Conservation (phyloP, 2,888 invertebrate genomes). For the Andrena minutula region DNA sequence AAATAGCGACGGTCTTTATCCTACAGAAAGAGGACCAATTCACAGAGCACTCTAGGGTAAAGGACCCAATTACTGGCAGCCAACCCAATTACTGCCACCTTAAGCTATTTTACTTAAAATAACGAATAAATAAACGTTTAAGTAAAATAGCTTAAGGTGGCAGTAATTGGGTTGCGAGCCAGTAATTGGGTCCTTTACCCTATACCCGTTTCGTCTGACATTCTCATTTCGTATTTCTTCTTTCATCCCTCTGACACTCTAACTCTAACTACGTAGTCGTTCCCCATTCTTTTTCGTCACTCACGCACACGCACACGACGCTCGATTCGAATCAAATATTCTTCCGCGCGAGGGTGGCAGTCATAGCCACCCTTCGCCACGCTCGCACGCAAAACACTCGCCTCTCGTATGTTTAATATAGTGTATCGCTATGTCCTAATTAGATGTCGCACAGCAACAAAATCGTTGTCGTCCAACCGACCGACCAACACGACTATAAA, state of each 20-base stretch:
- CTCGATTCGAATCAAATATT: neutral
- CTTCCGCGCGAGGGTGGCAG: neutral
- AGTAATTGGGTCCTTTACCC: too few relatives aligned
- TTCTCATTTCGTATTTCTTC: constrained; percentile 3
- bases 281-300: neutral
- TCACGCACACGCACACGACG: constrained; percentile 10
- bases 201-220: too few relatives aligned
- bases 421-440: too few relatives aligned
- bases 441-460: too few relatives aligned
- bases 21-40: constrained; percentile 65
- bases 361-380: neutral
- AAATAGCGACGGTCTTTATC: neutral
- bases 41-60: constrained; percentile 27
- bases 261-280: neutral
- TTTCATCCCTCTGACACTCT: neutral
- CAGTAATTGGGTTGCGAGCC: too few relatives aligned
- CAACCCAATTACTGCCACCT: too few relatives aligned
- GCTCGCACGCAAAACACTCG: constrained; percentile 5
- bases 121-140: too few relatives aligned
- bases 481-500: too few relatives aligned
- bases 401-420: constrained; percentile 21
- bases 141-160: too few relatives aligned
- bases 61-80: too few relatives aligned
- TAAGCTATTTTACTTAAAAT: too few relatives aligned
- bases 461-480: too few relatives aligned